Base-by-base conservation (phyloP, 2,113 vertebrate species). In the Talpa occidentalis region DNA sequence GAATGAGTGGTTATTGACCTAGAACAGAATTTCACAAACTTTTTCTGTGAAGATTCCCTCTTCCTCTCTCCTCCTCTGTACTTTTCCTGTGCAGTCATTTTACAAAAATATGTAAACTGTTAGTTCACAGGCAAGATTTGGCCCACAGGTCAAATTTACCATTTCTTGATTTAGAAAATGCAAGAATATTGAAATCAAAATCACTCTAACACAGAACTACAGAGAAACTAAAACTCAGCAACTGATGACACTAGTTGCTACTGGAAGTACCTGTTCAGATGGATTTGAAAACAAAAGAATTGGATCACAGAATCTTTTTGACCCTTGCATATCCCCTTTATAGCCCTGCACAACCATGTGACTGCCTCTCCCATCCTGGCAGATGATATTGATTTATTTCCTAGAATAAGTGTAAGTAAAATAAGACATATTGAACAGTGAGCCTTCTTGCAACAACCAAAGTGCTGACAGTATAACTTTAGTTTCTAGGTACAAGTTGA, bases 181-280 rank as follows among this genome's bases (percentile, higher is more conserved):
- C 24, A 92, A 93, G 44, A 67, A 90, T 74, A 83, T 42, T 40
- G 30, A 94, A 87, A 44, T 40, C 17, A 89, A 64, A 95, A 47
- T 16, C 32, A 42, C 86, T 69, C 32, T 19, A 79, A 16, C 56
- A 40, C 32, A 60, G 21, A 84, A 84, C 80, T 28, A 26, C 44
- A 88, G 35, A 77, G 62, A 86, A 76, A 76, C 35, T 77, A 17
- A 80, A 74, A 17, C 37, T 72, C 12, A 37, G 49, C 15, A 87
- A 40, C 69, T n/a, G 24, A 52, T 78, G 56, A 7, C 11, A 42
- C 76, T 28, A 40, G 30, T 24, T 69, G 83, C 66, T 78, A 62
- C 49, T 69, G 30, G n/a, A 70, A 80, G 69, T 90, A 6, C 37
- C 72, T 54, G 14, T 81, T 87, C 35, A 28, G 24, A 59, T 60